Conservation (phyloP, 2,888 invertebrate genomes). For the Athalia cordata region DNA sequence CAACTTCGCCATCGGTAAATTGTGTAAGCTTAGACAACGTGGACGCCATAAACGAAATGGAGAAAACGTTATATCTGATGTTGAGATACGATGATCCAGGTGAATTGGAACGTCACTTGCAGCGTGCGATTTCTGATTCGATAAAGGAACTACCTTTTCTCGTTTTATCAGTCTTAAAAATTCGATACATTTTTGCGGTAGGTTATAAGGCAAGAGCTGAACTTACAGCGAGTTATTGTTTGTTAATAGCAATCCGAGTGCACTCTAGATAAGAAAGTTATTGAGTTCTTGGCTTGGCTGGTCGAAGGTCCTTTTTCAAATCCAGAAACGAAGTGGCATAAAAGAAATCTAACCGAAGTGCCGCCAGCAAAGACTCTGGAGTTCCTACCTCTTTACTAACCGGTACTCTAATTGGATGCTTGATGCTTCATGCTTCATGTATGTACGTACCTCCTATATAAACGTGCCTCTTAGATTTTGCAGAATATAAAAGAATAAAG, state of each 20-base stretch:
- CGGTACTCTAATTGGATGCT: slow-evolving; percentile 41
- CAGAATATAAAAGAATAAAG: neutral
- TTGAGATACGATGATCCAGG: slow-evolving; percentile 25
- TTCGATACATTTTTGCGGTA: neutral
- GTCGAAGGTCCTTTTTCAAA: slow-evolving; percentile 14
- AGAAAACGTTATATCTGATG: slow-evolving; percentile 9
- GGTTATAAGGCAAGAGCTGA: neutral
- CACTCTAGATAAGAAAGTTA: slow-evolving; percentile 25
- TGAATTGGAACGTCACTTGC: slow-evolving; percentile 35
- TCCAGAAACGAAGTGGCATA: neutral
- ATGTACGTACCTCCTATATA: slow-evolving; percentile 10
- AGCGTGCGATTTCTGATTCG: slow-evolving; percentile 13
- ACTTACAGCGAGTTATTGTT: slow-evolving; percentile 13
- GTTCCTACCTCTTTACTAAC: slow-evolving; percentile 2
- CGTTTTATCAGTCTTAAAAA: neutral
- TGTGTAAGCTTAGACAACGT: slow-evolving; percentile 11
- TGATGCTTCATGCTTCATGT: neutral
- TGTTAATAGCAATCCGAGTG: slow-evolving; percentile 28
- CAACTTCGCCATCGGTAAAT: too few species aligned
- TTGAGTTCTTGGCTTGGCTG: slow-evolving; percentile 8
- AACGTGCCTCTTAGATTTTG: neutral
- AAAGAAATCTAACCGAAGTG: slow-evolving; percentile 4
- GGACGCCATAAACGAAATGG: neutral
- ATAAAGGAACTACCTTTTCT: neutral
- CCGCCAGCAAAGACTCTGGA: neutral